phyloP scores from a whole-genome alignment of 1,140 invertebrate genomes.

The Drosophila teissieri region DNA sequence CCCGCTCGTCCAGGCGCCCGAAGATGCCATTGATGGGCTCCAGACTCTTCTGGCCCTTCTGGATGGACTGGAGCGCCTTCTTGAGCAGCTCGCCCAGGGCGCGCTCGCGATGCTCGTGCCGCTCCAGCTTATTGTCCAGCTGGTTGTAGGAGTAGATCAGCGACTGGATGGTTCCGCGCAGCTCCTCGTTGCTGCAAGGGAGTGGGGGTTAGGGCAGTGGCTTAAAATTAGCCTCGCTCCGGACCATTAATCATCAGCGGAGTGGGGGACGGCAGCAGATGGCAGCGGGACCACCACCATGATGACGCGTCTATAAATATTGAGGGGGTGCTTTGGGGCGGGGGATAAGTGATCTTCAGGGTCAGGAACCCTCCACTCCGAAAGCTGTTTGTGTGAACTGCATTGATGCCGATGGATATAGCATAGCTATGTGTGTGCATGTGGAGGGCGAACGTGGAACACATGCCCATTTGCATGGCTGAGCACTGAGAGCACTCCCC shows the following conservation, averaged over 20 bases:
- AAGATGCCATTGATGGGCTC: slow-evolving; percentile 89
- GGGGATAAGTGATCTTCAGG: slow-evolving; percentile 55
- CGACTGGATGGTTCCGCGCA: slow-evolving; percentile 91
- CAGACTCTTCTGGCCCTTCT: slow-evolving; percentile 89
- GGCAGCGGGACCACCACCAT: slow-evolving; percentile 28
- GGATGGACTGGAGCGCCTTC: slow-evolving; percentile 89
- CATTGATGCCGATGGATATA: slow-evolving; percentile 66
- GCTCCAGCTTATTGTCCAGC: slow-evolving; percentile 92
- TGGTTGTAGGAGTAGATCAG: slow-evolving; percentile 92
- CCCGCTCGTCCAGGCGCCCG: slow-evolving; percentile 88
- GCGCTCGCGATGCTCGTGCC: slow-evolving; percentile 92
- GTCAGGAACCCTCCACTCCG: slow-evolving; percentile 67
- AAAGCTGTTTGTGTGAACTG: slow-evolving; percentile 55
- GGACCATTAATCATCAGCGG: slow-evolving; percentile 49
- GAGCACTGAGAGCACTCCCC: slow-evolving; percentile 40
- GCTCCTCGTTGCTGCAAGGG: slow-evolving; percentile 90
- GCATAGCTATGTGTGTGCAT: slow-evolving; percentile 5
- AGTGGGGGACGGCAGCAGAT: slow-evolving; percentile 5
- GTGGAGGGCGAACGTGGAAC: slow-evolving; percentile 20
- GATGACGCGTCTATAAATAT: slow-evolving; percentile 45
- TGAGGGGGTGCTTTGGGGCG: slow-evolving; percentile 32
- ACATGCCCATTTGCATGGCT: slow-evolving; percentile 73
- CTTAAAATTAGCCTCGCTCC: slow-evolving; percentile 46
- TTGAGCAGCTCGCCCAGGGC: slow-evolving; percentile 92
- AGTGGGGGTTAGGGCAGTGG: slow-evolving; percentile 3